A percentile compares a stretch with the other conserved stretches of the same genome.
These are phyloP conservation scores for Psittacula derbiana DNA, from an alignment of 2,797 vertebrate genomes.

Conservation along the genomic window DNA sequence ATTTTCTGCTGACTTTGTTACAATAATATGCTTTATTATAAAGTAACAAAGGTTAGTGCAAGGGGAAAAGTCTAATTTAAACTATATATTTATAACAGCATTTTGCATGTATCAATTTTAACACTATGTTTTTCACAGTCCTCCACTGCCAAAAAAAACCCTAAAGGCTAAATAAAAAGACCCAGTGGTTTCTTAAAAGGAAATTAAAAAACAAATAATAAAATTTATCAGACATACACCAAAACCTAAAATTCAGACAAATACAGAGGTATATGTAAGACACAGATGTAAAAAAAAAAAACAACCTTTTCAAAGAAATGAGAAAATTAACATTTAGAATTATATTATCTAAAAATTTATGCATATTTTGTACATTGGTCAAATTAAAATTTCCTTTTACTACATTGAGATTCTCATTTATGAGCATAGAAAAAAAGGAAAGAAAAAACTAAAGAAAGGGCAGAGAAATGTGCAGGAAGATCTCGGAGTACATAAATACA, in stretches of 20 bases:
- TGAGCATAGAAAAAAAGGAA: not conserved
- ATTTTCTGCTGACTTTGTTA: constrained; percentile 30
- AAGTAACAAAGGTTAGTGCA: not conserved
- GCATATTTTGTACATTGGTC: not conserved
- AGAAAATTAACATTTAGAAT: not conserved
- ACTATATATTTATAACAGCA: not conserved
- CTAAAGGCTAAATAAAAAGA: not conserved
- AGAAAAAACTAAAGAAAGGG: not conserved
- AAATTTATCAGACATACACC: not conserved
- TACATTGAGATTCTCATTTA: not conserved
- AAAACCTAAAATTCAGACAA: not conserved
- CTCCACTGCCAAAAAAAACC: not conserved
- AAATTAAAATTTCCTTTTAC: not conserved
- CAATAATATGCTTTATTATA: not conserved
- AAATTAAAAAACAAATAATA: not conserved
- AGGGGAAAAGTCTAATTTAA: not conserved
- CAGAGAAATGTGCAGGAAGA: constrained; percentile 6
- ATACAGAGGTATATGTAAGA: not conserved
- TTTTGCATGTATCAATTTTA: not conserved
- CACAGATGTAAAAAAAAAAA: not conserved
- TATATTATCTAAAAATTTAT: not conserved
- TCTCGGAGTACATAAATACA: not conserved
- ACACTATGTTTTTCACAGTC: not conserved
- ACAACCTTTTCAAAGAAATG: not conserved
- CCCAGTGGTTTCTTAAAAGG: not conserved